These are phyloP conservation scores for Aleiodes leptofemur DNA, from an alignment of 2,888 invertebrate genomes.

Conservation along the genomic window DNA sequence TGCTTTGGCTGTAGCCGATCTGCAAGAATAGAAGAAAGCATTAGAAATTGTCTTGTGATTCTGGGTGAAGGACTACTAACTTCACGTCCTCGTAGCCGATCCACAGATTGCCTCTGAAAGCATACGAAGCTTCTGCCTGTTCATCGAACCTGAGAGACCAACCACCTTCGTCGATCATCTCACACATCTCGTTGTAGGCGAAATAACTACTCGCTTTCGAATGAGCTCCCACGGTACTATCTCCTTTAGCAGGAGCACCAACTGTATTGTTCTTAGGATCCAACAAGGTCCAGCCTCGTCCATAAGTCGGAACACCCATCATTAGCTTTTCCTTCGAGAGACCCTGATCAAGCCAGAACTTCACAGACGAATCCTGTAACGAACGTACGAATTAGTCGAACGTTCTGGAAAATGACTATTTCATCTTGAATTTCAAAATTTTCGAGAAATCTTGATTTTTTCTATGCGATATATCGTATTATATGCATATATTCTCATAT, in stretches of 20 bases:
- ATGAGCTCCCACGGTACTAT: conserved; percentile 81
- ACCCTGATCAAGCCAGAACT: conserved; percentile 78
- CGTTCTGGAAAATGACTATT: no score
- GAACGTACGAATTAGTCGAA: no score
- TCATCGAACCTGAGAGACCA: conserved; percentile 73
- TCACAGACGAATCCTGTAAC: conserved; percentile 75
- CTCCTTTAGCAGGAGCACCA: conserved; percentile 78
- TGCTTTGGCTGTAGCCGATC: no score
- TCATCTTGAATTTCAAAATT: no score
- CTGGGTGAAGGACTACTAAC: no score
- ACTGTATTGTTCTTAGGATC: conserved; percentile 75
- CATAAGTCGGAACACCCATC: conserved; percentile 84
- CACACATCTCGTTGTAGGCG: conserved; percentile 82
- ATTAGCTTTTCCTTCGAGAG: conserved; percentile 81
- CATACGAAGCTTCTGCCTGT: conserved; percentile 75
- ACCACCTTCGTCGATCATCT: conserved; percentile 53
- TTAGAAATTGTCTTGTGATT: no score
- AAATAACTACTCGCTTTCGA: conserved; percentile 80
- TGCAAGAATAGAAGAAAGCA: no score
- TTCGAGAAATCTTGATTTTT: no score
- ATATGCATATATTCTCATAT: no score
- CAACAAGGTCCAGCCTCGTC: conserved; percentile 80
- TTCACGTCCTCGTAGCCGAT: conserved; percentile 60
- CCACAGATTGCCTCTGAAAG: conserved; percentile 66
- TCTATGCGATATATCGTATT: no score